A percentile compares a stretch with the other conserved stretches of the same genome.
These are phyloP conservation scores for Syncerus caffer DNA, from an alignment of 2,797 vertebrate species.

Conservation along the genomic window DNA sequence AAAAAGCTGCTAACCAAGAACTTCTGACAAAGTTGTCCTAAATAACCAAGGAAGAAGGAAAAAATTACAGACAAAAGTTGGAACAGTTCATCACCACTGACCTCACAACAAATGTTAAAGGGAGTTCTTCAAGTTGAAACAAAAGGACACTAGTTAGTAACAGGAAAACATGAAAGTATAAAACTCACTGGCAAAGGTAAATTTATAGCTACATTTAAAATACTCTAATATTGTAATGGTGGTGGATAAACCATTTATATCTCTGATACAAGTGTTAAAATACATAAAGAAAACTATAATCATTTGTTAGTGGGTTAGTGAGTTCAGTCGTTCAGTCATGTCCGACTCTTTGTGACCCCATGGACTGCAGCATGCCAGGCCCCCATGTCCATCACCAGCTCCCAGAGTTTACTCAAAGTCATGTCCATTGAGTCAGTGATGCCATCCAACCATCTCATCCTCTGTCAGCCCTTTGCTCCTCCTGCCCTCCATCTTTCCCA, in stretches of 20 bases:
- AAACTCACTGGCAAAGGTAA: not conserved
- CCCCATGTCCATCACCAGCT: not conserved
- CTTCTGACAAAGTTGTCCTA: not conserved
- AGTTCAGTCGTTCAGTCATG: not conserved
- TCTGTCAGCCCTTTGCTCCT: not conserved
- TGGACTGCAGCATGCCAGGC: not conserved
- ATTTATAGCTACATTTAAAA: not conserved
- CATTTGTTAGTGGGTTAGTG: not conserved
- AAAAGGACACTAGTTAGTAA: not conserved
- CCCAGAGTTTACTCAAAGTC: not conserved
- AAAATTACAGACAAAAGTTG: not conserved
- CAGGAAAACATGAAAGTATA: not conserved
- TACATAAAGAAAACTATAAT: not conserved
- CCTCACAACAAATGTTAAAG: not conserved
- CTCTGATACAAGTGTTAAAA: not conserved
- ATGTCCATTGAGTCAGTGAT: not conserved
- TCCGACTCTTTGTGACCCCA: not conserved
- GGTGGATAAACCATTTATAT: not conserved
- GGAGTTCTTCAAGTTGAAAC: not conserved
- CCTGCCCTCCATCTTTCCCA: not conserved
- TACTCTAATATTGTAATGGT: not conserved
- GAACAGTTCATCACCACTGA: not conserved
- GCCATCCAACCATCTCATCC: not conserved
- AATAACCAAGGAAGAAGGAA: not conserved
- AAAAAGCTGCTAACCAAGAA: not conserved